phyloP scores from a whole-genome alignment of 1,140 invertebrate genomes.

The Bombus pascuorum region DNA sequence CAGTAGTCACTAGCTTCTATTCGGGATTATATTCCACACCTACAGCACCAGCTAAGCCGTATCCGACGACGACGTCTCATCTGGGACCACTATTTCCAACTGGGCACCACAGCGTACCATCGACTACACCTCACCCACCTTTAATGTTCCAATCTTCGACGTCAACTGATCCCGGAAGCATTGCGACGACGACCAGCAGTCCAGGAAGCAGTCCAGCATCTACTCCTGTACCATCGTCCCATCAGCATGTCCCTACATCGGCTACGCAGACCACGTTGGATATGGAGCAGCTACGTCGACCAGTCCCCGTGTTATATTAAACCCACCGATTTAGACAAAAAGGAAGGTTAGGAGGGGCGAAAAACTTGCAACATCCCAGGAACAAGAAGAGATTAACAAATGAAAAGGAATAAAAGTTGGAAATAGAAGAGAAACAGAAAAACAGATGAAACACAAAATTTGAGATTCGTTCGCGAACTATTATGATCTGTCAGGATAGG shows the following conservation, averaged over 20 bases:
- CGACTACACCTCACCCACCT: constrained; percentile 22
- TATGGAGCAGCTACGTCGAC: constrained; percentile 79
- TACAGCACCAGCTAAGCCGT: constrained; percentile 42
- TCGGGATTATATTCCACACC: constrained; percentile 79
- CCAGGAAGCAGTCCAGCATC: constrained; percentile 62
- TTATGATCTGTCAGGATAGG: too few species aligned
- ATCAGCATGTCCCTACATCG: constrained; percentile 71
- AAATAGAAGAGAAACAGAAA: not conserved
- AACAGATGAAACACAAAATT: not conserved
- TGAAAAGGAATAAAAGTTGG: too few species aligned
- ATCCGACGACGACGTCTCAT: constrained; percentile 70
- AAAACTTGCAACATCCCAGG: too few species aligned
- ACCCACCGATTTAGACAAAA: not conserved
- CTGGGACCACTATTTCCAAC: constrained; percentile 78
- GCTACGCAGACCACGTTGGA: constrained; percentile 74
- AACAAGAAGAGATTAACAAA: not conserved
- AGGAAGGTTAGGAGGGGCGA: rapidly evolving
- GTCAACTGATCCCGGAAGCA: not conserved
- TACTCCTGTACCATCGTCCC: constrained; percentile 73
- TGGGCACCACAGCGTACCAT: constrained; percentile 73
- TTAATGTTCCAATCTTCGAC: constrained; percentile 39
- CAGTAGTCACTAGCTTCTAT: constrained; percentile 86
- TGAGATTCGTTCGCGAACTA: too few species aligned
- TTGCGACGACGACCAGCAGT: constrained; percentile 41
- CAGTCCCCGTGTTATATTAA: constrained; percentile 84